Evolutionary conservation across 2,797 vertebrate genomes (phyloP).

Genomic region (Dallia pectoralis): DNA sequence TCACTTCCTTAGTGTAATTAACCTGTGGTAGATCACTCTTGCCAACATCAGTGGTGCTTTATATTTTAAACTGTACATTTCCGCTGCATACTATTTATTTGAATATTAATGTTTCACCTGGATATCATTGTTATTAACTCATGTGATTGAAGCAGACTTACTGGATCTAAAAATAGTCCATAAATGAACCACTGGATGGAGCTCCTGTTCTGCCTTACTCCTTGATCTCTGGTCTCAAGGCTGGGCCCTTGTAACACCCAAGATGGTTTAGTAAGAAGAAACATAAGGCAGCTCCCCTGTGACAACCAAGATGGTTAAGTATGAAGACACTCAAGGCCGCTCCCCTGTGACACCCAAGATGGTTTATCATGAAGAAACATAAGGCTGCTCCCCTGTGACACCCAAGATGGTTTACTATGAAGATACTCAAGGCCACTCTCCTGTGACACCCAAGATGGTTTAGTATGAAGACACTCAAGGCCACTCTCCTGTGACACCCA

Average conservation of each 20-base stretch:
- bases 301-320: not conserved
- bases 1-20: not conserved
- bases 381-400: not conserved
- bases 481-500: too few relatives aligned
- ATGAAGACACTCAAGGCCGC: not conserved
- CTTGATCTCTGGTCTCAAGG: not conserved
- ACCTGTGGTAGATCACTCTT: too few relatives aligned
- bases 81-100: not conserved
- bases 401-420: not conserved
- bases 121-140: not conserved
- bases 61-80: not conserved
- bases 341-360: not conserved
- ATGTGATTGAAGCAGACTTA: not conserved
- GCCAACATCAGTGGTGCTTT: not conserved
- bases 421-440: too few relatives aligned
- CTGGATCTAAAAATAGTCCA: not conserved
- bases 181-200: slow-evolving; percentile 1
- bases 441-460: too few relatives aligned
- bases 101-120: not conserved
- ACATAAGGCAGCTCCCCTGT: not conserved
- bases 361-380: too few relatives aligned
- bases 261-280: too few relatives aligned
- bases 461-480: too few relatives aligned
- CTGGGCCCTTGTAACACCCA: too few relatives aligned
- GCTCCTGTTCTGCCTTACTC: not conserved